phyloP scores from a whole-genome alignment of 2,113 vertebrate genomes.

The Dasyornis broadbenti region DNA sequence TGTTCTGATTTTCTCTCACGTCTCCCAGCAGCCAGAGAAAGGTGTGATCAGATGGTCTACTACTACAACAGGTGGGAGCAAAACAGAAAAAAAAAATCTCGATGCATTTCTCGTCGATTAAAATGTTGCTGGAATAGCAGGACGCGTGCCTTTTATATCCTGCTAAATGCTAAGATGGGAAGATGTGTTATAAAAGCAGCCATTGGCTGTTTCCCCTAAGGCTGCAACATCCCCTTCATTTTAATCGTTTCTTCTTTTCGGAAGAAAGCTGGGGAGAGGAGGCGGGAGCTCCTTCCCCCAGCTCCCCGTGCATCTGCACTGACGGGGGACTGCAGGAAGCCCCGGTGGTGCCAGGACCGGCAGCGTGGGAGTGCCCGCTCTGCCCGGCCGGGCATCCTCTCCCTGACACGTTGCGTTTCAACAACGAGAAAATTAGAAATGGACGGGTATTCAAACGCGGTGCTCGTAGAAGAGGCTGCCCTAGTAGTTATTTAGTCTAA shows the following conservation, averaged over 20 bases:
- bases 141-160: neutral
- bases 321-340: neutral
- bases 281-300: neutral
- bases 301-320: neutral
- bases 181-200: neutral
- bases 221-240: neutral
- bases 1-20: neutral
- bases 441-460: neutral
- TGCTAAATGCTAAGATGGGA: neutral
- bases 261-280: neutral
- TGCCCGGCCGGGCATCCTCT: neutral
- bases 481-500: neutral
- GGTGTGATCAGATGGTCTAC: neutral
- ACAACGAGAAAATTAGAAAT: neutral
- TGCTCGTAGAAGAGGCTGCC: neutral
- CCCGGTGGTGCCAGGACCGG: neutral
- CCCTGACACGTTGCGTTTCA: neutral
- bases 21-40: neutral
- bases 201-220: neutral
- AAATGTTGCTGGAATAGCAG: neutral
- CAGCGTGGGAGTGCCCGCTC: neutral
- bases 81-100: neutral
- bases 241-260: neutral
- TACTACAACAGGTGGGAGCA: constrained; percentile 42
- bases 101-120: neutral